Evolutionary conservation across 2,888 invertebrate species (phyloP).

Genomic region (Tryphoninae sp.): DNA sequence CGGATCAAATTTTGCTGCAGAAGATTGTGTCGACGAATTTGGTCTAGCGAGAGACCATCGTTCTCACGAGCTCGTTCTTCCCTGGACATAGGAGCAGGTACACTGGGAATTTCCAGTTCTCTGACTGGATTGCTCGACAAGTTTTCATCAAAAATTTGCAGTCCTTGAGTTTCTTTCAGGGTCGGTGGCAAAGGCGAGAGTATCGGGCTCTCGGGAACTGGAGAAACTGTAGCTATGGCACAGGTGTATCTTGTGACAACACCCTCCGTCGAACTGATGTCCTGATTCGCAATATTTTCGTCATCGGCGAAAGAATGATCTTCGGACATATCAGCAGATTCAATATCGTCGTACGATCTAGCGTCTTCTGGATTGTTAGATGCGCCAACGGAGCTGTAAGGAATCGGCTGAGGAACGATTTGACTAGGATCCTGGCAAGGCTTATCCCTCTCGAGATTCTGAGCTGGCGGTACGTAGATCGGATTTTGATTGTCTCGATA

Average conservation of each 20-base stretch:
- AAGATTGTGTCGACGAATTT: slow-evolving; percentile 77
- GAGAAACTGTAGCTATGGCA: slow-evolving; percentile 77
- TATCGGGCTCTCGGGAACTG: slow-evolving; percentile 67
- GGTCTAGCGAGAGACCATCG: slow-evolving; percentile 65
- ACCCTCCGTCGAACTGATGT: slow-evolving; percentile 76
- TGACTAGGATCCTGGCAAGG: background rate
- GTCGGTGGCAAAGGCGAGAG: slow-evolving; percentile 30
- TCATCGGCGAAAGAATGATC: slow-evolving; percentile 65
- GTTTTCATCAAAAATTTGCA: slow-evolving; percentile 27
- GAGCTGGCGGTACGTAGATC: slow-evolving; percentile 60
- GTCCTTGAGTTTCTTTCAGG: slow-evolving; percentile 16
- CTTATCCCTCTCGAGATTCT: background rate
- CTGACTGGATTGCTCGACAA: background rate
- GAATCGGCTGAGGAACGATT: background rate
- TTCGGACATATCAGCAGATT: slow-evolving; percentile 45
- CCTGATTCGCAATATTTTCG: slow-evolving; percentile 77
- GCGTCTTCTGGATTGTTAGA: slow-evolving; percentile 30
- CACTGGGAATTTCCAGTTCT: background rate
- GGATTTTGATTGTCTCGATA: slow-evolving; percentile 63
- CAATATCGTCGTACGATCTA: slow-evolving; percentile 40
- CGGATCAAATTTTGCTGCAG: slow-evolving; percentile 75
- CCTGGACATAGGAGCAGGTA: background rate
- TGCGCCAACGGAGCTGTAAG: background rate
- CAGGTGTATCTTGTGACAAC: slow-evolving; percentile 78
- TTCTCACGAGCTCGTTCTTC: slow-evolving; percentile 6